Evolutionary conservation across 2,797 vertebrate genomes (phyloP).

Genomic region (Allobates femoralis): DNA sequence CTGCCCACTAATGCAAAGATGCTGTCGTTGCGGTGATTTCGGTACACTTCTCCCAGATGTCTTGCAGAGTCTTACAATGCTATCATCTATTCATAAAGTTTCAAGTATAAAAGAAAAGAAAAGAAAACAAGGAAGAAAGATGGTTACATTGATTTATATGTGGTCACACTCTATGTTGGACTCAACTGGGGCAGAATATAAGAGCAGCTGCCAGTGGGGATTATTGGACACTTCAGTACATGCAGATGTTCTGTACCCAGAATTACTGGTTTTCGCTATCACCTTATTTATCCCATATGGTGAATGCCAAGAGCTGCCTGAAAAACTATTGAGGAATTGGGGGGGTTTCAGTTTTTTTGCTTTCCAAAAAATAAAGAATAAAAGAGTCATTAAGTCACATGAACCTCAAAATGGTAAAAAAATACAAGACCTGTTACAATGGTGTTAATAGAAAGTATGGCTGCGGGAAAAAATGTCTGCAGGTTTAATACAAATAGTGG

Average conservation of each 20-base stretch:
- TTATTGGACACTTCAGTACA: background rate
- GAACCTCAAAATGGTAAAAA: too few species aligned
- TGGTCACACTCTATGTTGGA: background rate
- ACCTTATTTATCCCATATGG: too few species aligned
- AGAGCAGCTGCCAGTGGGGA: background rate
- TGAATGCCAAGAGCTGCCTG: too few species aligned
- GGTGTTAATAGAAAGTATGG: too few species aligned
- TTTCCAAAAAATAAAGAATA: background rate
- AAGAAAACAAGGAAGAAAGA: background rate
- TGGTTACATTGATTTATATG: background rate
- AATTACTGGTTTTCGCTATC: background rate
- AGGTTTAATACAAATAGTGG: too few species aligned
- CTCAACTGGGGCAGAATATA: background rate
- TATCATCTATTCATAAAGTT: background rate
- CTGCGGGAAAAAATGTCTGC: too few species aligned
- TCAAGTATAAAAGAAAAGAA: background rate
- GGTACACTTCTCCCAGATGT: background rate
- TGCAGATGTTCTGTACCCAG: background rate
- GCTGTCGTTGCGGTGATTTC: background rate
- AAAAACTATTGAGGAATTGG: too few species aligned
- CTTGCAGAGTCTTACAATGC: conserved; percentile 2
- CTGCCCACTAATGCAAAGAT: conserved; percentile 12
- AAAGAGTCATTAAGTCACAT: too few species aligned
- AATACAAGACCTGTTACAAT: too few species aligned
- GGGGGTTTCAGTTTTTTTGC: too few species aligned